A percentile compares a stretch with the other conserved stretches of the same genome.
phyloP scores from a whole-genome alignment of 2,113 vertebrate genomes.

The Sphyrna mokarran region DNA sequence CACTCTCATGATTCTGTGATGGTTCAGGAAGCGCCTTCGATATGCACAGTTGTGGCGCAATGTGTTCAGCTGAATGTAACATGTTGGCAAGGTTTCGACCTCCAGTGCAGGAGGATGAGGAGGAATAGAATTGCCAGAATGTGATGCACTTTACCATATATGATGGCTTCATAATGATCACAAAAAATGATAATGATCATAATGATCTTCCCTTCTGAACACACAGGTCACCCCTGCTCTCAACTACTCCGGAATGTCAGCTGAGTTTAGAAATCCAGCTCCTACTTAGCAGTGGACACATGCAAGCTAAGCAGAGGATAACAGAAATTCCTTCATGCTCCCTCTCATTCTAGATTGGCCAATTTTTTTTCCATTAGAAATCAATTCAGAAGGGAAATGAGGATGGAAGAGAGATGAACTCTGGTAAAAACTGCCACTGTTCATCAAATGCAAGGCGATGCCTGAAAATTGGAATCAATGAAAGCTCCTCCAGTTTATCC shows the following conservation, averaged over 20 bases:
- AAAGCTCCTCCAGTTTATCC: neutral
- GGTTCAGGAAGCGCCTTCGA: too few relatives aligned
- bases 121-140: neutral
- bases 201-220: neutral
- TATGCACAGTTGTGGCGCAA: too few relatives aligned
- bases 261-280: neutral
- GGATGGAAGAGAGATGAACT: neutral
- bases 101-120: neutral
- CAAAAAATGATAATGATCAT: too few relatives aligned
- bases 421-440: neutral
- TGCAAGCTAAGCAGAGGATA: neutral
- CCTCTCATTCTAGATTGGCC: neutral
- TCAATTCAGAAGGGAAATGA: neutral
- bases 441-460: neutral
- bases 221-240: neutral
- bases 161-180: too few relatives aligned
- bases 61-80: too few relatives aligned
- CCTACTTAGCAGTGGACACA: neutral
- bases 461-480: neutral
- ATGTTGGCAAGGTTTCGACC: too few relatives aligned
- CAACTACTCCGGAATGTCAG: neutral
- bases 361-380: neutral
- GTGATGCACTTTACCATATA: neutral
- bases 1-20: too few relatives aligned
- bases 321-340: neutral